phyloP scores from a whole-genome alignment of 2,113 vertebrate genomes.

The Pimephales promelas region DNA sequence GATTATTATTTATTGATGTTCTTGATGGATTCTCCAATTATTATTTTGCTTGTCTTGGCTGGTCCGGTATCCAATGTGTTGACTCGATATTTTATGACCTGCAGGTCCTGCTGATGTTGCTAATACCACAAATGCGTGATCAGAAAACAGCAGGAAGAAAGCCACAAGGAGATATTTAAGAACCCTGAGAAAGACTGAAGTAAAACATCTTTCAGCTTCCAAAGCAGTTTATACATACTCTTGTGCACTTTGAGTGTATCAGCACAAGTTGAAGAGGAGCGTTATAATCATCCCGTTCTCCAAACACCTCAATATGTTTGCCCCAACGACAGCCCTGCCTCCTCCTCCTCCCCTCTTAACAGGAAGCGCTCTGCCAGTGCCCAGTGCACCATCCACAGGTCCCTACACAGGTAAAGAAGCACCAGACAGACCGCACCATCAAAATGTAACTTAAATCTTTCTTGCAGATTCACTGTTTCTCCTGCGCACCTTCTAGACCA shows the following conservation, averaged over 20 bases:
- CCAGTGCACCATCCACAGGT: conserved; percentile 36
- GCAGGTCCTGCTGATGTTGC: conserved; percentile 51
- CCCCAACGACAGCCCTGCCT: conserved; percentile 50
- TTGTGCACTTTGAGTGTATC: neutral
- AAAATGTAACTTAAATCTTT: neutral
- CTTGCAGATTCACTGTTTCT: neutral
- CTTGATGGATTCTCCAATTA: too few relatives aligned
- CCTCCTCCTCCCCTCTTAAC: conserved; percentile 43
- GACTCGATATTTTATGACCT: conserved; percentile 6
- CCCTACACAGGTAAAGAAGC: conserved; percentile 47
- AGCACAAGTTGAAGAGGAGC: neutral
- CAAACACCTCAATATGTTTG: conserved; percentile 46
- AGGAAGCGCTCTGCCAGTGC: conserved; percentile 49
- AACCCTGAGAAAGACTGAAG: conserved; percentile 9
- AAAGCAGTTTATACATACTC: neutral
- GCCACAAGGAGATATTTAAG: conserved; percentile 39
- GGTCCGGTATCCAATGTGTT: neutral
- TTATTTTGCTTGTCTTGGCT: neutral
- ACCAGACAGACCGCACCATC: neutral
- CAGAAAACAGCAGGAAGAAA: conserved; percentile 8
- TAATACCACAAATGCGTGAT: conserved; percentile 20
- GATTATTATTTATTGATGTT: too few relatives aligned
- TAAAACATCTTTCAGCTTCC: too few relatives aligned
- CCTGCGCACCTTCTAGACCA: conserved; percentile 66
- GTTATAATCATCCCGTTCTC: neutral